Base-by-base conservation (phyloP, 2,797 vertebrate genomes). In the Sebastiscus tertius region DNA sequence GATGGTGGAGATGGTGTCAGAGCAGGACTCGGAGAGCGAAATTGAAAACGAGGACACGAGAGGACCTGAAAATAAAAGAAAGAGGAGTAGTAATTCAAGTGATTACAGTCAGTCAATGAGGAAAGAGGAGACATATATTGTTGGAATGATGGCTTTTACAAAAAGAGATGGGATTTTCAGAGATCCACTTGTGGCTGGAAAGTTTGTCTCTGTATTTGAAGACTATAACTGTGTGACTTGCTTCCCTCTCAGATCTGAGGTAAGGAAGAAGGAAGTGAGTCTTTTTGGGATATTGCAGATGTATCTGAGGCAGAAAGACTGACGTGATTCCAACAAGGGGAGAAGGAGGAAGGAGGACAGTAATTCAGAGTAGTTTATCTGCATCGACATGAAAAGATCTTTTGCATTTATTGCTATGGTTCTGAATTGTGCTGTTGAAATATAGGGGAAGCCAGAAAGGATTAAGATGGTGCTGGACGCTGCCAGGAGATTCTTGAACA, bases 391-490 rank as follows among this genome's bases (percentile, higher is more conserved):
- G 42, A 46, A 46, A 46, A 46, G 42, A 46, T 0, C 0, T 46
- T 46, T 46, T 16, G 42, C 0, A 46, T 46, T 46, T 46, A 18
- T 46, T 46, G 42, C 0, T 16, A 18, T 46, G 0, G 42, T 8
- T 46, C 42, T 46, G 42, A 46, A 46, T 46, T 46, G 42, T 46
- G 42, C 42, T 46, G 42, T 46, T 46, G 7, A 46, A 46, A 46
- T 46, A 42, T 42, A 42, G 39, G 39, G 39, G 39, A 42, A 42
- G 39, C 16, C 39, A 42, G 39, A 46, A 46, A 46, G 42, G 0
- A 46, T 42, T 42, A 46, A 46, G 42, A 18, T 18, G 42, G 42
- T 46, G 42, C 16, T 46, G 42, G 42, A 6, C 42, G 6, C 14
- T 46, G 14, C 42, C 42, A 46, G 14, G 42, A 46, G 0, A 18